A percentile compares a stretch with the other conserved stretches of the same genome.
Conservation (phyloP, 1,140 invertebrate genomes). For the Drosophila triauraria region DNA sequence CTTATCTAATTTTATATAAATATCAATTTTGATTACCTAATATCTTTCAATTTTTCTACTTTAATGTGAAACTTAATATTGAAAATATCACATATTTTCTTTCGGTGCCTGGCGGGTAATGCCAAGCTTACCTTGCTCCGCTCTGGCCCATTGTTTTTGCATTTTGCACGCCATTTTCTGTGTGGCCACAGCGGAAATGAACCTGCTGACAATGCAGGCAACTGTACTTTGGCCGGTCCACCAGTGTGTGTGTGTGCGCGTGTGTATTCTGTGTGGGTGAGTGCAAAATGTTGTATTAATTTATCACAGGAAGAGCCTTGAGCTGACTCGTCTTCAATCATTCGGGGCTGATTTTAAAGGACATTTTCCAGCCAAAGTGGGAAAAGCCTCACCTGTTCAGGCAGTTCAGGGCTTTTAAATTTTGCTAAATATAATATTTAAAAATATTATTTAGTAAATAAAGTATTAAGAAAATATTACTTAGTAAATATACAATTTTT, state of each 20-base stretch:
- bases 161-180: constrained; percentile 51
- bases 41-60: too few species aligned
- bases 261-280: constrained; percentile 16
- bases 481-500: too few species aligned
- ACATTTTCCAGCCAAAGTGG: not conserved
- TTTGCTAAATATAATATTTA: not conserved
- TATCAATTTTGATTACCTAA: too few species aligned
- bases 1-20: too few species aligned
- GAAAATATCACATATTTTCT: not conserved
- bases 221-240: constrained; percentile 18
- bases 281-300: constrained; percentile 43
- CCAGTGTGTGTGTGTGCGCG: not conserved
- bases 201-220: constrained; percentile 48
- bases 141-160: constrained; percentile 22
- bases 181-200: constrained; percentile 53
- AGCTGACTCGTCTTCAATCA: constrained; percentile 33
- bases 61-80: too few species aligned
- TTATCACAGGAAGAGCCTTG: constrained; percentile 37
- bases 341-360: constrained; percentile 18
- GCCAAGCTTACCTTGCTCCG: not conserved
- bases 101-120: not conserved
- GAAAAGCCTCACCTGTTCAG: not conserved
- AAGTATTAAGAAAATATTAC: not conserved
- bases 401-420: not conserved
- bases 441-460: not conserved